Evolutionary conservation across 2,113 vertebrate species (phyloP), one percentile per base, ranked within the genome.

Genomic region (Oryzias celebensis): DNA sequence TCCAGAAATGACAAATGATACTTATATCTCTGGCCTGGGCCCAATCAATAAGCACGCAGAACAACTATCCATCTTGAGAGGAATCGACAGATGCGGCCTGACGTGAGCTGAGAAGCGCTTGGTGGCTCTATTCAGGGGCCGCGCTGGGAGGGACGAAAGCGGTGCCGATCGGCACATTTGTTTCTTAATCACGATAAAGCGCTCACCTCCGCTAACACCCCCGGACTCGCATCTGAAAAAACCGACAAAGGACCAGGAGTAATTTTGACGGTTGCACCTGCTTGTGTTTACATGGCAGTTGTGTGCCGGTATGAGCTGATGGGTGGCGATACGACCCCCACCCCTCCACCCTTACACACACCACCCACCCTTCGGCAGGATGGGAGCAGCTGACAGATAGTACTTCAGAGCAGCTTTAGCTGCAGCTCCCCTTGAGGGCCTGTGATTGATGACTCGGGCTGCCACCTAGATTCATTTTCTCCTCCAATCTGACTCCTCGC

Each of bases 1-100:
- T 96, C 94, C 94, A 94, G 92, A 95, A 94, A 98, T 98, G 96
- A 99, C 96, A 98, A 96, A 98, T 96, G 94, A 93, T 94, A 92
- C 91, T 63, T 75, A 92, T 91, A 93, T 88, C 89, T 93, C 91
- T 93, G 93, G 93, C 95, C 94, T 88, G 92, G 91, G 91, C 90
- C 68, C 91, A 93, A 98, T 98, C 95, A 90, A 99, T 98, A 95
- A 89, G 92, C 90, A 92, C 91, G 92, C 92, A 91, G 92, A 92
- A 94, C 89, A 89, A 92, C 94, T 92, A 95, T 92, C 91, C 93
- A 91, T 95, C 94, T 94, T 92, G 86, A 93, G 92, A 82, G 80
- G 81, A 93, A 96, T 96, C 87, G 93, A 96, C 95, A 94, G 91
- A 86, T 73, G 88, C 58, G 84, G 79, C 86, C 86, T 77, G 75